Conservation (phyloP, 2,113 vertebrate genomes). For the Ursus arctos region DNA sequence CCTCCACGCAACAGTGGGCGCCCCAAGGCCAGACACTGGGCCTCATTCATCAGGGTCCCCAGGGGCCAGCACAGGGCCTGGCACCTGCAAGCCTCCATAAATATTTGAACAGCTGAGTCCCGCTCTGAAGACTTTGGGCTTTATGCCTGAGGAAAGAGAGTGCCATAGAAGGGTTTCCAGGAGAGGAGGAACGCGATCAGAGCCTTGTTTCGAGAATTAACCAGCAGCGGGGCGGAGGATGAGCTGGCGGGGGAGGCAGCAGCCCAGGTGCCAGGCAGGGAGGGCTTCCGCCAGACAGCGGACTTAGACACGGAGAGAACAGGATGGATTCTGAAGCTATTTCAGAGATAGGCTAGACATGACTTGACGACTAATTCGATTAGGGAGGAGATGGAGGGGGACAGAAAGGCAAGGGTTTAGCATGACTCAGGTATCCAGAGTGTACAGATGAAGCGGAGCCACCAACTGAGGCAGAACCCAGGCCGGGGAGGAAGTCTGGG, state of each 20-base stretch:
- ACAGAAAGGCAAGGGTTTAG: slow-evolving; percentile 30
- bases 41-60: background rate
- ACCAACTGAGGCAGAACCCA: background rate
- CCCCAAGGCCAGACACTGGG: slow-evolving; percentile 13
- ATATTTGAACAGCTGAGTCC: slow-evolving; percentile 31
- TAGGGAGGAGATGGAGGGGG: slow-evolving; percentile 55
- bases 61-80: slow-evolving; percentile 44
- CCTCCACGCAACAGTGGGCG: background rate
- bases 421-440: slow-evolving; percentile 75
- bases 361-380: slow-evolving; percentile 79
- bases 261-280: slow-evolving; percentile 32
- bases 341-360: slow-evolving; percentile 79
- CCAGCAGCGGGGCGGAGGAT: background rate
- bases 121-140: slow-evolving; percentile 27
- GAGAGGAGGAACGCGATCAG: slow-evolving; percentile 43
- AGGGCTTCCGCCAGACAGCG: slow-evolving; percentile 65
- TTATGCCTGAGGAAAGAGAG: slow-evolving; percentile 3
- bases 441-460: background rate
- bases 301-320: background rate
- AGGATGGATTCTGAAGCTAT: slow-evolving; percentile 58
- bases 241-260: background rate
- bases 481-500: background rate
- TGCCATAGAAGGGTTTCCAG: slow-evolving; percentile 12
- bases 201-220: slow-evolving; percentile 32
- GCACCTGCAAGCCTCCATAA: slow-evolving; percentile 51